Percentiles rank a stretch among this genome's conserved stretches.
Conservation (phyloP, 2,113 vertebrate genomes). For the Oncorhynchus kisutch region DNA sequence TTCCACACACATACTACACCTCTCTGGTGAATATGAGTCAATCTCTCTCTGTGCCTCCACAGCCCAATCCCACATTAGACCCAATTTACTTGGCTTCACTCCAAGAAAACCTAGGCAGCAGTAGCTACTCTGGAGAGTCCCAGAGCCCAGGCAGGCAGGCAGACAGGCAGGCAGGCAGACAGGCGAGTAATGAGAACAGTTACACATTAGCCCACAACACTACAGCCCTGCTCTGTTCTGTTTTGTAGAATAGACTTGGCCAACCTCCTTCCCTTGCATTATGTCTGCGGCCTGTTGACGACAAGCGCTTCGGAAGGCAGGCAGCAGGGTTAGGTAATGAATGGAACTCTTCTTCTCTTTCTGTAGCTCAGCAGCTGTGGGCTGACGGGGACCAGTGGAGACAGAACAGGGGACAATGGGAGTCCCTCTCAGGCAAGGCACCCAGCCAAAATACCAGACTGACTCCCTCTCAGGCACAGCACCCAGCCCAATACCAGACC, state of each 20-base stretch:
- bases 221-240: constrained; percentile 31
- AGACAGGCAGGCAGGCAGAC: background rate
- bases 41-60: constrained; percentile 11
- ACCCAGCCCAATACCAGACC: constrained; percentile 23
- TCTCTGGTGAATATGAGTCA: constrained; percentile 3
- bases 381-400: constrained; percentile 31
- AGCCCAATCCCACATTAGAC: constrained; percentile 19
- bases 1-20: background rate
- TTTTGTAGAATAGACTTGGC: constrained; percentile 45
- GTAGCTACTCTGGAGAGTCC: constrained; percentile 21
- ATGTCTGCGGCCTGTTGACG: constrained; percentile 43
- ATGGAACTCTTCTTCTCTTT: constrained; percentile 50
- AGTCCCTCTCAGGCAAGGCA: constrained; percentile 20
- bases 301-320: constrained; percentile 28
- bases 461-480: background rate
- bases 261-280: constrained; percentile 64
- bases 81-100: constrained; percentile 30
- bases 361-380: constrained; percentile 11
- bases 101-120: constrained; percentile 28
- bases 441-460: no score
- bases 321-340: constrained; percentile 40
- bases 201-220: constrained; percentile 51
- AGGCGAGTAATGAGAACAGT: constrained; percentile 37
- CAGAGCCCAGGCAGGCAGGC: background rate
- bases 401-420: constrained; percentile 11